Percentiles rank a stretch among this genome's conserved stretches.
These are phyloP conservation scores for Hylyphantes graminicola DNA, from an alignment of 1,140 invertebrate species.

Conservation along the genomic window DNA sequence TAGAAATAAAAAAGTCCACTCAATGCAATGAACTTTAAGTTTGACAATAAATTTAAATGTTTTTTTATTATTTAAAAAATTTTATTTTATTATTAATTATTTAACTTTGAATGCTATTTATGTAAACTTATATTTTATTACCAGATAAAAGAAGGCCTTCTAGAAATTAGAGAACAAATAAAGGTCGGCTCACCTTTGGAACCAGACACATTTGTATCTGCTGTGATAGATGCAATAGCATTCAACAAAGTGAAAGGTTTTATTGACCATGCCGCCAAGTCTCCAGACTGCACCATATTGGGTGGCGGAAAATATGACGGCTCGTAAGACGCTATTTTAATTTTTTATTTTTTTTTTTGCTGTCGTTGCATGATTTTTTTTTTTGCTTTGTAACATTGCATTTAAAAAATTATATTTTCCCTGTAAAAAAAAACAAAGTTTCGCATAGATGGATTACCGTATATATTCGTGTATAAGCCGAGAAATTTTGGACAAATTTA, in stretches of 20 bases:
- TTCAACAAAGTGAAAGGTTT: constrained; percentile 91
- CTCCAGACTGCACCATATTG: constrained; percentile 82
- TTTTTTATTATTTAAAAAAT: too few relatives aligned
- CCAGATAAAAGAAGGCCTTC: constrained; percentile 75
- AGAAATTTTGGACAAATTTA: too few relatives aligned
- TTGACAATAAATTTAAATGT: too few relatives aligned
- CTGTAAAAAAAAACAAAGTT: too few relatives aligned
- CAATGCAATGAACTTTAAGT: too few relatives aligned
- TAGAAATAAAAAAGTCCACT: too few relatives aligned
- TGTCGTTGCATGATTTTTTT: too few relatives aligned
- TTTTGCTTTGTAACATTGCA: too few relatives aligned
- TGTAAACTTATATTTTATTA: constrained; percentile 3
- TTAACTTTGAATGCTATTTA: not conserved
- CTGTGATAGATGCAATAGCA: constrained; percentile 96
- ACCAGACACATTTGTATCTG: constrained; percentile 85
- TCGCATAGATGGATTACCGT: too few relatives aligned
- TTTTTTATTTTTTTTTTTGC: not conserved
- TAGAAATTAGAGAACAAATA: constrained; percentile 75
- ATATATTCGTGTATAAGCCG: too few relatives aligned
- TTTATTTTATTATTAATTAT: too few relatives aligned
- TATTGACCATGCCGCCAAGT: constrained; percentile 89
- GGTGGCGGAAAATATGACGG: constrained; percentile 91
- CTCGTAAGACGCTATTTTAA: constrained; percentile 70
- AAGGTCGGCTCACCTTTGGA: constrained; percentile 90
- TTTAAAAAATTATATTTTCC: too few relatives aligned